These are phyloP conservation scores for Sinocyclocheilus grahami DNA, from an alignment of 2,113 vertebrate genomes.

Conservation along the genomic window DNA sequence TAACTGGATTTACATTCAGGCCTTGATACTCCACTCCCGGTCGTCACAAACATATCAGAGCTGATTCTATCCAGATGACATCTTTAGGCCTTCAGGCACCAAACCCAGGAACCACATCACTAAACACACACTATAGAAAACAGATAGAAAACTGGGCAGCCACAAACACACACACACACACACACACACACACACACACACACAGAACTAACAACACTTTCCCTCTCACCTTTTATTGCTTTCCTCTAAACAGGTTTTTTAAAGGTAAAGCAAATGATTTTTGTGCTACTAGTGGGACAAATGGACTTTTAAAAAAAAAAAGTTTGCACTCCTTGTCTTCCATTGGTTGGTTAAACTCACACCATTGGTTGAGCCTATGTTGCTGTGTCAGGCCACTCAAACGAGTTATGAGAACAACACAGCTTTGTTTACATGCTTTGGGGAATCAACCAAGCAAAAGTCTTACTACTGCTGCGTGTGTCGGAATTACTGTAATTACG, in stretches of 20 bases:
- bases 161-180: slow-evolving; percentile 9
- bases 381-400: neutral
- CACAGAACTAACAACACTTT: neutral
- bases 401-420: neutral
- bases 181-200: slow-evolving; percentile 1
- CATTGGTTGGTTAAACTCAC: neutral
- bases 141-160: neutral
- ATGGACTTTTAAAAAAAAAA: neutral
- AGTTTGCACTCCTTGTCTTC: neutral
- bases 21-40: slow-evolving; percentile 55
- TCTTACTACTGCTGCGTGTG: neutral
- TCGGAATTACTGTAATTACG: slow-evolving; percentile 7
- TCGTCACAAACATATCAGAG: slow-evolving; percentile 56
- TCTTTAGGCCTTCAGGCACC: slow-evolving; percentile 54
- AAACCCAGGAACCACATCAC: slow-evolving; percentile 32
- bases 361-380: neutral
- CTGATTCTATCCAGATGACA: slow-evolving; percentile 62
- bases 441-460: neutral
- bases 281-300: neutral
- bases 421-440: slow-evolving; percentile 11
- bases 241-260: neutral
- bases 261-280: neutral
- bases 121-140: slow-evolving; percentile 26
- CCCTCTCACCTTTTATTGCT: neutral
- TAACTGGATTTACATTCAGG: slow-evolving; percentile 63